A percentile compares a stretch with the other conserved stretches of the same genome.
Evolutionary conservation across 37 sponge, comb jelly and placozoan species (phyloP).

Genomic region (Spongia lamella): DNA sequence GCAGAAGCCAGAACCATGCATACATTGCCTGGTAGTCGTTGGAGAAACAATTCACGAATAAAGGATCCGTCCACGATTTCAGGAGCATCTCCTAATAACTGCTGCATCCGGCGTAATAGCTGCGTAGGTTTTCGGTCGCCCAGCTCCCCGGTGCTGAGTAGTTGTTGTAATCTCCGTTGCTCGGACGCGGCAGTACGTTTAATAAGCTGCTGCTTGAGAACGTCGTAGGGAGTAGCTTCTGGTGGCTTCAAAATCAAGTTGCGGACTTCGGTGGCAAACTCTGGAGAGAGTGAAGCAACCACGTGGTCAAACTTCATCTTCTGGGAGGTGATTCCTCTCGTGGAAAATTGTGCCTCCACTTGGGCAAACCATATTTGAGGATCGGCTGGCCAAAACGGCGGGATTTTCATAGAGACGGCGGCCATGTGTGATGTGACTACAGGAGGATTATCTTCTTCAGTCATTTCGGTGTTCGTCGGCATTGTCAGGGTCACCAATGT

Average conservation of each 20-base stretch:
- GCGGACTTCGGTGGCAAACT: slow-evolving; percentile 4
- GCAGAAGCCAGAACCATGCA: slow-evolving; percentile 4
- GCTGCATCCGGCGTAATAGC: slow-evolving; percentile 56
- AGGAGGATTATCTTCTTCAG: too few relatives aligned
- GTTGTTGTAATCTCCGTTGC: too few relatives aligned
- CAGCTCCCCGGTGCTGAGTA: slow-evolving; percentile 48
- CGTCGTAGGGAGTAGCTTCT: slow-evolving; percentile 21
- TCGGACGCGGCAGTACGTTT: slow-evolving; percentile 48
- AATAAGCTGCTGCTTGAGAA: slow-evolving; percentile 23
- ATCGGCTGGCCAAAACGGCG: slow-evolving; percentile 37
- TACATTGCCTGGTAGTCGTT: neutral
- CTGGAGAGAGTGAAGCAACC: neutral
- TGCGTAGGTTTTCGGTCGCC: slow-evolving; percentile 67
- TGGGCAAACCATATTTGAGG: too few relatives aligned
- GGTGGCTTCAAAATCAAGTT: slow-evolving; percentile 5
- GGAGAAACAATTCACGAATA: slow-evolving; percentile 19
- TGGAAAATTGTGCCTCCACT: too few relatives aligned
- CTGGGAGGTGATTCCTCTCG: neutral
- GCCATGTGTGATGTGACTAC: too few relatives aligned
- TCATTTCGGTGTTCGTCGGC: too few relatives aligned
- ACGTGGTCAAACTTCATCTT: slow-evolving; percentile 4
- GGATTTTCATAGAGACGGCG: slow-evolving; percentile 3
- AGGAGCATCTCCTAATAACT: slow-evolving; percentile 55
- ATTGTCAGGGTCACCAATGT: too few relatives aligned
- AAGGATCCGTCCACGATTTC: slow-evolving; percentile 4